A percentile compares a stretch with the other conserved stretches of the same genome.
Conservation (phyloP, 2,888 invertebrate genomes). For the Thera britannica region DNA sequence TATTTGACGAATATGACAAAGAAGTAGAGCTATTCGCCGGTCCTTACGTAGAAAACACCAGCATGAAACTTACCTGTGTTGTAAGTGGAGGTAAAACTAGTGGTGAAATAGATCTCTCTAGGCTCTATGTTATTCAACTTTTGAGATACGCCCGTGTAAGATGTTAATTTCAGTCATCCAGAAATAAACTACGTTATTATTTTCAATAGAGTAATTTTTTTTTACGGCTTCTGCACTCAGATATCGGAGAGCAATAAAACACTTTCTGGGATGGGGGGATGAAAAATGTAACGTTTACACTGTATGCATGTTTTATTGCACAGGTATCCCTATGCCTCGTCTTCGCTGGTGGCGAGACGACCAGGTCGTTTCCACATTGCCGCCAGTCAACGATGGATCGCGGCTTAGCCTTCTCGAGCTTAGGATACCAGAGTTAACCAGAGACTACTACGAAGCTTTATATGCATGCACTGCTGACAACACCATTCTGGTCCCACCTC, state of each 20-base stretch:
- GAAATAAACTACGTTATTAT: too few relatives aligned
- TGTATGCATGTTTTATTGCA: slow-evolving; percentile 14
- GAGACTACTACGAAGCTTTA: slow-evolving; percentile 87
- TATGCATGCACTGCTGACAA: slow-evolving; percentile 90
- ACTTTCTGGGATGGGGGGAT: too few relatives aligned
- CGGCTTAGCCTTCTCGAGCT: slow-evolving; percentile 68
- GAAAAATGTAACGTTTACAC: not conserved
- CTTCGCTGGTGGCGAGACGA: slow-evolving; percentile 80
- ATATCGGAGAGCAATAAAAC: too few relatives aligned
- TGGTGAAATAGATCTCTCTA: slow-evolving; percentile 15
- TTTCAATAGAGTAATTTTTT: too few relatives aligned
- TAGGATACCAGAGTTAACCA: slow-evolving; percentile 71
- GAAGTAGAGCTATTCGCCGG: slow-evolving; percentile 87
- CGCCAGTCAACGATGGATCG: slow-evolving; percentile 71
- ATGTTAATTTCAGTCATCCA: not conserved
- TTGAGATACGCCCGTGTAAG: not conserved
- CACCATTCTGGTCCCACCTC: slow-evolving; percentile 87
- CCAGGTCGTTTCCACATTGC: slow-evolving; percentile 70
- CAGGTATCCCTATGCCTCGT: slow-evolving; percentile 80
- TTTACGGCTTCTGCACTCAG: too few relatives aligned
- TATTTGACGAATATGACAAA: slow-evolving; percentile 88
- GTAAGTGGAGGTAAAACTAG: slow-evolving; percentile 88
- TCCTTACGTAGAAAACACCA: slow-evolving; percentile 89
- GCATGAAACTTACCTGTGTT: slow-evolving; percentile 89
- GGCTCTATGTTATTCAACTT: not conserved